These are phyloP conservation scores for Calameuta pallipes DNA, from an alignment of 2,888 invertebrate species.

Conservation along the genomic window DNA sequence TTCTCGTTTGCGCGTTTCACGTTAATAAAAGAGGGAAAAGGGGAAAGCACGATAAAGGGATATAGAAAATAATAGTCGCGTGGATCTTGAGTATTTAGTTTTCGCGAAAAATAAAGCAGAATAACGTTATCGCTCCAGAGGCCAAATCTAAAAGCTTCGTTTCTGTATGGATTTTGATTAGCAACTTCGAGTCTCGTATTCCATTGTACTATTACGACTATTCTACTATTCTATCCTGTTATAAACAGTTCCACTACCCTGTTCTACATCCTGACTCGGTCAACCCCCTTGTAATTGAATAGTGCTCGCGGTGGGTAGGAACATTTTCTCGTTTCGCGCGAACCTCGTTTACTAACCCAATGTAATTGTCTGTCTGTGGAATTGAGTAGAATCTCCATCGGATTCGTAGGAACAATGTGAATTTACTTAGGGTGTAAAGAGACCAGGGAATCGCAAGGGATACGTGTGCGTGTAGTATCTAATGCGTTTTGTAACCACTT, in stretches of 20 bases:
- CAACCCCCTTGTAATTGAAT: not conserved
- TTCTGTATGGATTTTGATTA: not conserved
- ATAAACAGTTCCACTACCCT: not conserved
- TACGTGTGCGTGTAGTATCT: not conserved
- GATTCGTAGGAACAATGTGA: not conserved
- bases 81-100: not conserved
- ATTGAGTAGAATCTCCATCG: not conserved
- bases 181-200: not conserved
- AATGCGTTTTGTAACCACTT: conserved; percentile 1
- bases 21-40: not conserved
- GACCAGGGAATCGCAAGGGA: not conserved
- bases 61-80: not conserved
- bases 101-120: not conserved
- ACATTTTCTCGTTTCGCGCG: not conserved
- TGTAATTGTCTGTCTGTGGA: not conserved
- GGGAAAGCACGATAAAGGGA: not conserved
- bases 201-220: not conserved
- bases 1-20: conserved; percentile 29
- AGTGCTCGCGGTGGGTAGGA: not conserved
- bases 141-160: not conserved
- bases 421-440: not conserved
- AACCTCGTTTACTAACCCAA: not conserved
- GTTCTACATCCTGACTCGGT: not conserved
- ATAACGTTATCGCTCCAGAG: not conserved
- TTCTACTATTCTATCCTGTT: not conserved